Conservation (phyloP, 2,113 vertebrate genomes). For the Scalopus aquaticus region DNA sequence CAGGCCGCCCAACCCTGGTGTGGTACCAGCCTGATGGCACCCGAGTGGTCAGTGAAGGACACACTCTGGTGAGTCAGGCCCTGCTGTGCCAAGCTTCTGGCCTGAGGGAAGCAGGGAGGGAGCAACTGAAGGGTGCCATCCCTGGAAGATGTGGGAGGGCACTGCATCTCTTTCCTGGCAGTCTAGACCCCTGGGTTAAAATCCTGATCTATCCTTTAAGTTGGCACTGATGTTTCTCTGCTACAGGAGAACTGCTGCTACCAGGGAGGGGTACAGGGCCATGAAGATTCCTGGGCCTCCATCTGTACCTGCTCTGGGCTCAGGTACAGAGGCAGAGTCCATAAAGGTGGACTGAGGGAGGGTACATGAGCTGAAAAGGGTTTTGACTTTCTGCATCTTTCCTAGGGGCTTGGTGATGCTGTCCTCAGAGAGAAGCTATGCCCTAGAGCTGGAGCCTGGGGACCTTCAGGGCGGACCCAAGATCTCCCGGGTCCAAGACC, state of each 20-base stretch:
- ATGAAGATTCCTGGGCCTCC: slow-evolving; percentile 85
- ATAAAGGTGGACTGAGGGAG: not conserved
- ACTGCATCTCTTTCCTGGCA: not conserved
- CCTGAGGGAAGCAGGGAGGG: not conserved
- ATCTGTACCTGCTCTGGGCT: slow-evolving; percentile 92
- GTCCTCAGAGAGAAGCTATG: slow-evolving; percentile 87
- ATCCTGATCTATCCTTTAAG: not conserved
- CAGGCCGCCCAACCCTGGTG: slow-evolving; percentile 84
- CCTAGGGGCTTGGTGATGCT: slow-evolving; percentile 89
- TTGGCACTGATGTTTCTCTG: not conserved
- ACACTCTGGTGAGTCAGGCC: slow-evolving; percentile 85
- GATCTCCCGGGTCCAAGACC: slow-evolving; percentile 70
- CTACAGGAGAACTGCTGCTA: slow-evolving; percentile 92
- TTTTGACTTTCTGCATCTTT: not conserved
- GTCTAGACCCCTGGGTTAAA: not conserved
- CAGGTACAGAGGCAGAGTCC: slow-evolving; percentile 83
- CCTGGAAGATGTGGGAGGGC: not conserved
- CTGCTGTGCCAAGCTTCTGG: not conserved
- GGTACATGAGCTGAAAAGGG: not conserved
- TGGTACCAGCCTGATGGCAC: slow-evolving; percentile 92
- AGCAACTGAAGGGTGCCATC: not conserved
- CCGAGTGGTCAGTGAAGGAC: slow-evolving; percentile 77
- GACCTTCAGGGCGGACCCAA: slow-evolving; percentile 68
- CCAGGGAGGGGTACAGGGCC: slow-evolving; percentile 85
- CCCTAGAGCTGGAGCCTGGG: slow-evolving; percentile 82